These are phyloP conservation scores for Oligia strigilis DNA, from an alignment of 2,888 invertebrate genomes.

Conservation along the genomic window DNA sequence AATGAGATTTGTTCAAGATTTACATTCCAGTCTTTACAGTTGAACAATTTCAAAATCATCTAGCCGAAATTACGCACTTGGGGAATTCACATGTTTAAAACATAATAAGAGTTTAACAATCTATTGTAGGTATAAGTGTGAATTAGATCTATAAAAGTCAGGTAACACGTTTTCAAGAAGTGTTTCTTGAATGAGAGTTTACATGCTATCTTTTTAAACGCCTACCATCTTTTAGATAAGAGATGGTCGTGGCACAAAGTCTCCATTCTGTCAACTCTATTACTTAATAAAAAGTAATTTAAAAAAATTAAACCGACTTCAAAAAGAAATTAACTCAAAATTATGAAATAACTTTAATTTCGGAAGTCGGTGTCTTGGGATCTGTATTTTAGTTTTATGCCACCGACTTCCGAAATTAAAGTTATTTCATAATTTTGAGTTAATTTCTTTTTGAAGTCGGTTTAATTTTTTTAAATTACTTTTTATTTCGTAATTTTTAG, in stretches of 20 bases:
- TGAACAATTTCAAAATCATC: slow-evolving; percentile 38
- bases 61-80: slow-evolving; percentile 23
- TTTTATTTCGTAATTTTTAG: too few species aligned
- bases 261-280: background rate
- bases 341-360: too few species aligned
- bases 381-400: too few species aligned
- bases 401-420: too few species aligned
- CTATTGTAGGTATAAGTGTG: background rate
- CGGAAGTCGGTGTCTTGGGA: too few species aligned
- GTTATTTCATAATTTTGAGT: too few species aligned
- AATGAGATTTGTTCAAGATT: slow-evolving; percentile 41
- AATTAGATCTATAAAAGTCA: background rate
- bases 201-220: background rate
- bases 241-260: background rate
- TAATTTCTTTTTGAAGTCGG: too few species aligned
- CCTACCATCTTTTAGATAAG: background rate
- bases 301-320: too few species aligned
- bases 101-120: background rate
- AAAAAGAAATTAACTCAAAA: too few species aligned
- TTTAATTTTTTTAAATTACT: too few species aligned
- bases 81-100: slow-evolving; percentile 18
- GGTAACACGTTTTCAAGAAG: background rate
- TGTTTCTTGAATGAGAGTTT: background rate
- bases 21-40: slow-evolving; percentile 33
- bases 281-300: too few species aligned